Conservation (phyloP, 2,888 invertebrate species). For the Noctua janthe region DNA sequence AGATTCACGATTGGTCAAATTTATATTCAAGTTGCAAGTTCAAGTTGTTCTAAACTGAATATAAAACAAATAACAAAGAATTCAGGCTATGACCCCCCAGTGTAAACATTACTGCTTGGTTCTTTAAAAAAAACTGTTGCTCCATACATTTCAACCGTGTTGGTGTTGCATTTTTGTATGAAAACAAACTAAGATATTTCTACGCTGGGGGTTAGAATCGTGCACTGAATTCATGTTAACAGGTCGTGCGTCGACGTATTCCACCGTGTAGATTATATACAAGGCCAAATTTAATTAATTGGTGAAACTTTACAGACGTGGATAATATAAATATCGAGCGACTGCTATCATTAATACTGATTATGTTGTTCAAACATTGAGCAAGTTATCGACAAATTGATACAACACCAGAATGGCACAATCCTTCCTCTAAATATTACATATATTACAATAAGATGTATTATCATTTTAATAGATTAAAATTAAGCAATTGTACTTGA, state of each 20-base stretch:
- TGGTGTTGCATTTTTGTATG: neutral
- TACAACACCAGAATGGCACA: conserved; percentile 58
- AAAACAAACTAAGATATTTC: neutral
- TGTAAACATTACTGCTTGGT: no score
- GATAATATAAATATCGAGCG: neutral
- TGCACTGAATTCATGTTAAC: neutral
- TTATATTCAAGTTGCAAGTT: neutral
- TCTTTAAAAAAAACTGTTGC: neutral
- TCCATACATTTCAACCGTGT: neutral
- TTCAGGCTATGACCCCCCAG: neutral
- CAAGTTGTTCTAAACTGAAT: neutral
- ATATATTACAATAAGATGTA: conserved; percentile 37
- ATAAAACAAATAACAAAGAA: neutral
- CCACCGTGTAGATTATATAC: no score
- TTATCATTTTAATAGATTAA: conserved; percentile 42
- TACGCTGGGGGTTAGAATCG: neutral
- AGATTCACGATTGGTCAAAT: neutral
- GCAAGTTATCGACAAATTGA: conserved; percentile 60
- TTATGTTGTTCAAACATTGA: conserved; percentile 67
- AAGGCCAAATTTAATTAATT: neutral
- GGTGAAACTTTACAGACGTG: neutral
- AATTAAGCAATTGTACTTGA: conserved; percentile 60
- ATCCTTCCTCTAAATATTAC: conserved; percentile 49
- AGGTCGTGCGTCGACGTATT: neutral
- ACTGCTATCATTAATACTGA: conserved; percentile 63